These are phyloP conservation scores for Melanotaenia boesemani DNA, from an alignment of 2,797 vertebrate genomes.

Conservation along the genomic window DNA sequence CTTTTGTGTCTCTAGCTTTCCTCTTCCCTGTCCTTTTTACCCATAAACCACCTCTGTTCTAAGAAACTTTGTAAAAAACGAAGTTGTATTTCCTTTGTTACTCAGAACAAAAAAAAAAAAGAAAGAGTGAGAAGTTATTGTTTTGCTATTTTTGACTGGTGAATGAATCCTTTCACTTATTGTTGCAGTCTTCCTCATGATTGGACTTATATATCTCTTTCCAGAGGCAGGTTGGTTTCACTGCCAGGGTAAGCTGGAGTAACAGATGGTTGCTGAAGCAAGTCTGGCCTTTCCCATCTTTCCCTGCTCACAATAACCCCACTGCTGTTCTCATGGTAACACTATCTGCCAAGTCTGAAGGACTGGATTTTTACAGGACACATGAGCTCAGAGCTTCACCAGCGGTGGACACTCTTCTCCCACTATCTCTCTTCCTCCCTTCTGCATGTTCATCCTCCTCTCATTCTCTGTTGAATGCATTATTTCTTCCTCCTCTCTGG, in stretches of 20 bases:
- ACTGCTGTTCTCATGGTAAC: conserved; percentile 99
- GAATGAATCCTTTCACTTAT: conserved; percentile 1
- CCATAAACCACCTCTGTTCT: background rate
- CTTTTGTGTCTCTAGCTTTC: background rate
- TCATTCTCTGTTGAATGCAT: conserved; percentile 52
- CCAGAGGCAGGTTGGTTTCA: conserved; percentile 72
- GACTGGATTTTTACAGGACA: conserved; percentile 96
- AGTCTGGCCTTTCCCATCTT: conserved; percentile 78
- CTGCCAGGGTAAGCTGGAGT: conserved; percentile 88
- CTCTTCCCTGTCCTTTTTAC: background rate
- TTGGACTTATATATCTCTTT: conserved; percentile 68
- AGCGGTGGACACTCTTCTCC: conserved; percentile 82
- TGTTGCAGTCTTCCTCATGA: conserved; percentile 21
- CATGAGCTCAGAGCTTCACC: conserved; percentile 84
- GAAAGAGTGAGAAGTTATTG: background rate
- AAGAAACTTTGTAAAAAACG: background rate
- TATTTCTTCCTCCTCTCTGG: conserved; percentile 51
- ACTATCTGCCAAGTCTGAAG: conserved; percentile 96
- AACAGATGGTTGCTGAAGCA: conserved; percentile 98
- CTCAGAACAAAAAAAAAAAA: background rate
- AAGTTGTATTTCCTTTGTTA: background rate
- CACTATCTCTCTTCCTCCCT: conserved; percentile 53
- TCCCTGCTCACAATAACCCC: conserved; percentile 89
- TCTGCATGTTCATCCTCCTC: conserved; percentile 76
- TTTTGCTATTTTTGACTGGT: background rate